Conservation (phyloP, 2,797 vertebrate species). For the Notamacropus eugenii region DNA sequence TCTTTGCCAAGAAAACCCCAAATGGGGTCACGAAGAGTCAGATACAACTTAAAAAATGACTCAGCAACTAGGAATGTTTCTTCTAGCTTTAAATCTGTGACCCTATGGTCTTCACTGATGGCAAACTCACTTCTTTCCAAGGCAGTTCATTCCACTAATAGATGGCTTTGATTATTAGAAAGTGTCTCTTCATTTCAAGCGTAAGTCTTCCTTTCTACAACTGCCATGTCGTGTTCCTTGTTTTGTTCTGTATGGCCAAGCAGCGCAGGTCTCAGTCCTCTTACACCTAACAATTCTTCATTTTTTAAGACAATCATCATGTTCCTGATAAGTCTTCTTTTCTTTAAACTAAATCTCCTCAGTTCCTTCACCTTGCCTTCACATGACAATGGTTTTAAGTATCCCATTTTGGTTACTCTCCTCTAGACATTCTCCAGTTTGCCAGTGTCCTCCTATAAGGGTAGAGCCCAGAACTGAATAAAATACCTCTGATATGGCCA, state of each 20-base stretch:
- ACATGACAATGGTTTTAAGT: background rate
- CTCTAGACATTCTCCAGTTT: background rate
- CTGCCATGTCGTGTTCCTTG: background rate
- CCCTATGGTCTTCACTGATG: background rate
- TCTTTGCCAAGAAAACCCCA: too few species aligned
- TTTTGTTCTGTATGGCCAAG: background rate
- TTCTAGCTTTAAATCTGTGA: background rate
- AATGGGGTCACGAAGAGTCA: too few species aligned
- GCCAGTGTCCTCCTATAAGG: background rate
- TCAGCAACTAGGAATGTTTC: background rate
- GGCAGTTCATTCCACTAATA: background rate
- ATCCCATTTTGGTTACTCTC: background rate
- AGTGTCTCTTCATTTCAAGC: background rate
- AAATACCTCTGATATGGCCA: background rate
- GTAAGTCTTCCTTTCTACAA: background rate
- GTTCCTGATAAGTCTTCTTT: background rate
- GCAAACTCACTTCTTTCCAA: background rate
- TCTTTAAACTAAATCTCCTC: background rate
- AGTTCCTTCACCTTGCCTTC: background rate
- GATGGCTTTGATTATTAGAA: background rate
- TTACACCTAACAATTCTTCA: background rate
- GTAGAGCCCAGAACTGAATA: background rate
- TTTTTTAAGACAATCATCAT: background rate
- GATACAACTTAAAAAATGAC: background rate
- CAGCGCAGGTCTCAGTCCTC: background rate